Percentiles rank a stretch among this genome's conserved stretches.
Conservation (phyloP, 2,113 vertebrate species). For the Podarcis muralis region DNA sequence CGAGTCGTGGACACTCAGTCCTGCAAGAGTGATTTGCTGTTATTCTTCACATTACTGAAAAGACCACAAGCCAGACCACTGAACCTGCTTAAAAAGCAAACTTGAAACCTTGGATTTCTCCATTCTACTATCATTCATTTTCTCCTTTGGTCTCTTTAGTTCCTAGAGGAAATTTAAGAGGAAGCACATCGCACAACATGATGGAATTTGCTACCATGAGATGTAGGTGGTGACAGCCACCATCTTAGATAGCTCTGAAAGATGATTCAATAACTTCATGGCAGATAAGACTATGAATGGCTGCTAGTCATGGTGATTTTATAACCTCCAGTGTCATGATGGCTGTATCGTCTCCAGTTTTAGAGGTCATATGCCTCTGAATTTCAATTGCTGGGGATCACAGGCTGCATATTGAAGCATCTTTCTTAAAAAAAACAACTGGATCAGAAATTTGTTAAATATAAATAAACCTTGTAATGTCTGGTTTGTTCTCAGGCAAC, state of each 20-base stretch:
- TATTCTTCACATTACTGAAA: background rate
- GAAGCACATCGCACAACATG: background rate
- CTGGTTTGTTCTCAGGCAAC: no score
- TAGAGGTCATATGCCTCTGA: background rate
- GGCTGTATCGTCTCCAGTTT: no score
- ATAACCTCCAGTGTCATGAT: background rate
- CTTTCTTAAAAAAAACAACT: no score
- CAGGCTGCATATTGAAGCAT: no score
- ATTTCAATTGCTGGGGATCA: background rate
- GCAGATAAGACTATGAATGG: background rate
- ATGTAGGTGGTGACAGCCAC: background rate
- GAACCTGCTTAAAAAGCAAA: background rate
- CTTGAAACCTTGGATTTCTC: background rate
- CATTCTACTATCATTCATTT: background rate
- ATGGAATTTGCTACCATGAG: no score
- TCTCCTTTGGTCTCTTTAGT: background rate
- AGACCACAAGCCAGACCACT: background rate
- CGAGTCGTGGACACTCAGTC: slow-evolving; percentile 16
- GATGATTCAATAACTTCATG: background rate
- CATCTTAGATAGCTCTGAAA: background rate
- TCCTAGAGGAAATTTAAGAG: background rate
- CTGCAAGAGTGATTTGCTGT: background rate
- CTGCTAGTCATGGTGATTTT: background rate
- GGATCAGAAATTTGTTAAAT: no score
- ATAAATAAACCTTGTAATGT: no score